phyloP scores from a whole-genome alignment of 2,888 invertebrate species.

The Petrolisthes cinctipes region DNA sequence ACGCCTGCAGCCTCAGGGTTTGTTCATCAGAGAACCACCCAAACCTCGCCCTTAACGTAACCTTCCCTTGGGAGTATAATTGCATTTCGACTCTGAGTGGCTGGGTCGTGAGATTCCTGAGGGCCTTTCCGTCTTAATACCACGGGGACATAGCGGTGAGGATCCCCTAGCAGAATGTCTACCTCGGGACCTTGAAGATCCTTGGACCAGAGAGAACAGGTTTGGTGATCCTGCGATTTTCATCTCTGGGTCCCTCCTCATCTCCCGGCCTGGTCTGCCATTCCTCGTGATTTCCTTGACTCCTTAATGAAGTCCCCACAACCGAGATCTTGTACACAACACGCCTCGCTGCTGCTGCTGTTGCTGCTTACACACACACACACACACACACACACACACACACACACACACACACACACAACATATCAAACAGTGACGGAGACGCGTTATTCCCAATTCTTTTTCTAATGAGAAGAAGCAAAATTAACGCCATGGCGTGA shows the following conservation, averaged over 20 bases:
- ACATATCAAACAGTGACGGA: neutral
- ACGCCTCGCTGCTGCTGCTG: no score
- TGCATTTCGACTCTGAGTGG: neutral
- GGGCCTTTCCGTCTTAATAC: neutral
- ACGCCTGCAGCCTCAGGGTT: neutral
- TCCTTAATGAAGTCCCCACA: neutral
- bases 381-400: conserved; percentile 15
- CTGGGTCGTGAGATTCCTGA: neutral
- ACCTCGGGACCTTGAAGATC: neutral
- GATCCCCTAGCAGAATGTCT: neutral
- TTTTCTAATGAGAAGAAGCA: neutral
- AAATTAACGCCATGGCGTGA: neutral
- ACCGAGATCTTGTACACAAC: neutral
- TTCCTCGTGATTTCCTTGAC: neutral
- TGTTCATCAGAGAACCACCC: neutral
- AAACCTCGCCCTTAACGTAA: neutral
- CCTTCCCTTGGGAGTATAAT: neutral
- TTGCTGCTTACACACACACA: neutral
- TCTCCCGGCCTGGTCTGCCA: neutral
- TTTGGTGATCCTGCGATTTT: neutral
- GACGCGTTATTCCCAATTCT: no score
- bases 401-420: conserved; percentile 19
- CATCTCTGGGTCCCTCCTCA: neutral
- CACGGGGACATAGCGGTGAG: neutral
- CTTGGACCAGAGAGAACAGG: conserved; percentile 1